phyloP scores from a whole-genome alignment of 2,797 vertebrate species.

The Potorous gilbertii region DNA sequence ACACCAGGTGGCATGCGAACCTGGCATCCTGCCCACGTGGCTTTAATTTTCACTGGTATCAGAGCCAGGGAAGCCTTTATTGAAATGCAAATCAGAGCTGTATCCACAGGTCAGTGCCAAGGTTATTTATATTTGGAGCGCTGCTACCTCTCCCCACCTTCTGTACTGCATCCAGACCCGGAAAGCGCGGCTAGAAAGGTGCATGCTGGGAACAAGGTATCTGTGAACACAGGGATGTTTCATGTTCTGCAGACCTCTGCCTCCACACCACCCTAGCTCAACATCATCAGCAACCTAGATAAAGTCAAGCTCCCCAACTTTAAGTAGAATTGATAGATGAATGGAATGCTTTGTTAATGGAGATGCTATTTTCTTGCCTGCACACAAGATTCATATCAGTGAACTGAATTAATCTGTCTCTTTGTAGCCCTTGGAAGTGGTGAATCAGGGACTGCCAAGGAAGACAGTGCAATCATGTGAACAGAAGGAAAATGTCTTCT shows the following conservation, averaged over 20 bases:
- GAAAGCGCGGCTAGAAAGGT: not conserved
- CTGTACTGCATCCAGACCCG: not conserved
- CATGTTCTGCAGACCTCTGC: conserved; percentile 30
- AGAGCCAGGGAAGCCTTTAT: conserved; percentile 64
- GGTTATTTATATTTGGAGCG: conserved; percentile 72
- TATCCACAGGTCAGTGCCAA: conserved; percentile 66
- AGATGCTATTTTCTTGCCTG: conserved; percentile 11
- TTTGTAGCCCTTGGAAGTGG: conserved; percentile 25
- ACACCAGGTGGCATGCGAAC: conserved; percentile 54
- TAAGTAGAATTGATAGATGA: not conserved
- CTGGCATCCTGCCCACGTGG: conserved; percentile 53
- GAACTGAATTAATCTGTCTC: conserved; percentile 36
- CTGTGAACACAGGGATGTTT: not conserved
- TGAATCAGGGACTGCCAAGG: conserved; percentile 23
- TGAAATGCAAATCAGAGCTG: conserved; percentile 69
- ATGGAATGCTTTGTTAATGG: conserved; percentile 1
- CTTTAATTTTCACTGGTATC: conserved; percentile 71
- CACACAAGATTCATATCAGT: conserved; percentile 36
- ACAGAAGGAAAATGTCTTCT: conserved; percentile 56
- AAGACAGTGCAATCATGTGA: conserved; percentile 28
- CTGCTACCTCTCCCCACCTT: not conserved
- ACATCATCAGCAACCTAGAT: not conserved
- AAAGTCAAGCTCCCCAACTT: not conserved
- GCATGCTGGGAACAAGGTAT: conserved; percentile 54
- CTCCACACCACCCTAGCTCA: not conserved